A percentile compares a stretch with the other conserved stretches of the same genome.
phyloP scores from a whole-genome alignment of 2,888 invertebrate species.

The Ophion obscuratus region DNA sequence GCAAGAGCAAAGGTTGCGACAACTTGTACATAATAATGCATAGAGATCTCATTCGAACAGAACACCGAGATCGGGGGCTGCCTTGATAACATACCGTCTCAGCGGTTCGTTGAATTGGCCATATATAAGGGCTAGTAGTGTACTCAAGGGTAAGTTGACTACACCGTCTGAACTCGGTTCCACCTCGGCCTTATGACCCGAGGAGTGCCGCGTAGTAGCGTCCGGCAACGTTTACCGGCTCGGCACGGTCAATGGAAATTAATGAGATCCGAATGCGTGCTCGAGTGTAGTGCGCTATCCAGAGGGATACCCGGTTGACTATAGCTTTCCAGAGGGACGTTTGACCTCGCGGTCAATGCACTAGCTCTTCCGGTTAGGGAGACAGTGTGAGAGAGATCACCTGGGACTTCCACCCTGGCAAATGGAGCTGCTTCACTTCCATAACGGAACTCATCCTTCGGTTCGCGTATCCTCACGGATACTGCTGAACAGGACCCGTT shows the following conservation, averaged over 20 bases:
- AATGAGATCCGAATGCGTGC: constrained; percentile 72
- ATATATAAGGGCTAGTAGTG: constrained; percentile 26
- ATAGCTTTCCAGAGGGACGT: constrained; percentile 36
- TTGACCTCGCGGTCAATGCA: constrained; percentile 2
- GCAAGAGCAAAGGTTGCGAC: not conserved
- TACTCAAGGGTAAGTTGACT: constrained; percentile 30
- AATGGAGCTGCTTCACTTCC: constrained; percentile 67
- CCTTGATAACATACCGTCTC: constrained; percentile 39
- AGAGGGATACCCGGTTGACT: constrained; percentile 53
- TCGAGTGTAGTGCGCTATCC: constrained; percentile 66
- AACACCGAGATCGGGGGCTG: constrained; percentile 2
- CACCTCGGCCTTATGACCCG: constrained; percentile 26
- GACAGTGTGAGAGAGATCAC: constrained; percentile 34
- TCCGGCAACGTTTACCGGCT: constrained; percentile 51
- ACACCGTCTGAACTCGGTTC: constrained; percentile 2
- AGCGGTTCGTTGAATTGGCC: constrained; percentile 50
- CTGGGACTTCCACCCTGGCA: constrained; percentile 63
- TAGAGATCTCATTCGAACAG: constrained; percentile 10
- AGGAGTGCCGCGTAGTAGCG: constrained; percentile 16
- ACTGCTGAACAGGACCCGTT: constrained; percentile 77
- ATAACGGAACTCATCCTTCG: constrained; percentile 69
- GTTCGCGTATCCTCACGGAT: constrained; percentile 57
- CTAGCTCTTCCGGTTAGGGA: constrained; percentile 14
- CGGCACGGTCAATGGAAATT: constrained; percentile 65
- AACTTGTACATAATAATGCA: constrained; percentile 10